These are phyloP conservation scores for Microplitis manilae DNA, from an alignment of 2,888 invertebrate species.

Conservation along the genomic window DNA sequence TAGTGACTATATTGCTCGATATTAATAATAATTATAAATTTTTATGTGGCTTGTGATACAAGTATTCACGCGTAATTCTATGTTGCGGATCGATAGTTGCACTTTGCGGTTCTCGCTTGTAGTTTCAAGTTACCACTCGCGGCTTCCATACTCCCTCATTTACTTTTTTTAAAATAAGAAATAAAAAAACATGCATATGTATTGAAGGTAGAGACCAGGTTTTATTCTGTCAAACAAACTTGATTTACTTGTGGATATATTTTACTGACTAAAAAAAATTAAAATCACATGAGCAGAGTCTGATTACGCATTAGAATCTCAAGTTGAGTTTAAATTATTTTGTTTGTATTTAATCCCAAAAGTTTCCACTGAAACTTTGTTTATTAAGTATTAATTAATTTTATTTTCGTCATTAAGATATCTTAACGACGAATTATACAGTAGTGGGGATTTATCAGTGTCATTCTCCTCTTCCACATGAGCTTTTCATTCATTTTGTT, in stretches of 20 bases:
- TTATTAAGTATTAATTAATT: neutral
- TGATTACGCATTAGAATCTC: slow-evolving; percentile 10
- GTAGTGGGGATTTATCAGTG: slow-evolving; percentile 5
- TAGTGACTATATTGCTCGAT: neutral
- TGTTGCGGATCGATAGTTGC: slow-evolving; percentile 52
- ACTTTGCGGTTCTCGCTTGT: slow-evolving; percentile 53
- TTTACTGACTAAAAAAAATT: neutral
- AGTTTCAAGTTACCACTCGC: slow-evolving; percentile 50
- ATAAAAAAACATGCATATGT: slow-evolving; percentile 4
- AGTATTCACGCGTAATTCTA: slow-evolving; percentile 49
- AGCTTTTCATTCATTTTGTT: neutral
- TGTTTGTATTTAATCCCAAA: neutral
- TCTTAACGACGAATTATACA: neutral
- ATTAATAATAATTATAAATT: neutral
- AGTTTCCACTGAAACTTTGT: neutral
- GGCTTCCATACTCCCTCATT: slow-evolving; percentile 40
- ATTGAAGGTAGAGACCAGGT: slow-evolving; percentile 8
- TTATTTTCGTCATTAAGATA: slow-evolving; percentile 5
- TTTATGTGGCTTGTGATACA: slow-evolving; percentile 24
- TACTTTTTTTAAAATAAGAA: neutral
- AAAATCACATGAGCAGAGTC: neutral
- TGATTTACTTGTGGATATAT: neutral
- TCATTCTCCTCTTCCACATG: slow-evolving; percentile 2
- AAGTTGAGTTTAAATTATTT: slow-evolving; percentile 26
- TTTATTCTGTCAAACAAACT: neutral